Evolutionary conservation across 1,140 invertebrate species (phyloP).

Genomic region (Ridgeia piscesae): DNA sequence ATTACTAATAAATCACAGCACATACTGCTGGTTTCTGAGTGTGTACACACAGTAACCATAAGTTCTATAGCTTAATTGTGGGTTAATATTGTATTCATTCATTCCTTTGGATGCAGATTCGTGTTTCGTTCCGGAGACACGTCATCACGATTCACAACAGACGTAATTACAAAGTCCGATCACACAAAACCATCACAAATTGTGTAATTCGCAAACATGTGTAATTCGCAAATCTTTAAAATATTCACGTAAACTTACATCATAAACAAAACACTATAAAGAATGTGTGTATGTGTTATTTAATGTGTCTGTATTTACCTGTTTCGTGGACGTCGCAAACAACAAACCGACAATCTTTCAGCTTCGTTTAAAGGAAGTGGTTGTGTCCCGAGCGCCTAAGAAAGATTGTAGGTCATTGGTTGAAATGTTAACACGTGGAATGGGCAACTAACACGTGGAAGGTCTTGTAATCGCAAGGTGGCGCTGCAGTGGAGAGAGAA

Average conservation of each 20-base stretch:
- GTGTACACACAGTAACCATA: too few species aligned
- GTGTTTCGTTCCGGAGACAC: neutral
- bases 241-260: neutral
- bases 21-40: too few species aligned
- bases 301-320: neutral
- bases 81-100: neutral
- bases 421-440: neutral
- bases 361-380: neutral
- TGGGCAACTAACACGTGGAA: neutral
- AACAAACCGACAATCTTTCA: neutral
- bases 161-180: neutral
- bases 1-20: too few species aligned
- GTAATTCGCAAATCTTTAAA: neutral
- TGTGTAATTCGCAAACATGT: neutral
- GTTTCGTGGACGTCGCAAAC: neutral
- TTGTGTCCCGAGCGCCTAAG: neutral
- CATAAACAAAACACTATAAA: neutral
- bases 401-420: neutral
- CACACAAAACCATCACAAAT: neutral
- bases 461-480: neutral
- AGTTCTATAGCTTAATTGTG: neutral
- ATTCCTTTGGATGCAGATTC: neutral
- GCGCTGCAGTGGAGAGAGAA: neutral
- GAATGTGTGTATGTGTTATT: neutral
- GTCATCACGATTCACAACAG: neutral